Evolutionary conservation across 2,888 invertebrate genomes (phyloP).

Genomic region (Thelaira solivaga): DNA sequence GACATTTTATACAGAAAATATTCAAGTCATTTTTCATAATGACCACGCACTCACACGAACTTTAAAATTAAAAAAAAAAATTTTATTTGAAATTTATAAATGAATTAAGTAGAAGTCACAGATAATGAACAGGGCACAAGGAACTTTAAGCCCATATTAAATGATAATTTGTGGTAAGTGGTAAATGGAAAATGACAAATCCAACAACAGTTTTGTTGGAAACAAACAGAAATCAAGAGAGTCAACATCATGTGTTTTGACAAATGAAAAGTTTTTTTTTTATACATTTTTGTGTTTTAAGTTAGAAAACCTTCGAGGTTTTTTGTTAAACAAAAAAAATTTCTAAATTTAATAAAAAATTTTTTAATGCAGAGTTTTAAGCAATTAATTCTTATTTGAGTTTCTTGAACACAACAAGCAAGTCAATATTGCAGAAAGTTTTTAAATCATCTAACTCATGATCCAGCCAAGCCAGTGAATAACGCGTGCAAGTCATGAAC

Average conservation of each 20-base stretch:
- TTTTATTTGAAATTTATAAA: not conserved
- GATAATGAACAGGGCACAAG: slow-evolving; percentile 48
- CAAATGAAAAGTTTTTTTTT: slow-evolving; percentile 52
- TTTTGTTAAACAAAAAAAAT: not conserved
- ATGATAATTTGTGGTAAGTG: slow-evolving; percentile 62
- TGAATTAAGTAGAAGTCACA: slow-evolving; percentile 22
- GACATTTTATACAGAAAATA: slow-evolving; percentile 54
- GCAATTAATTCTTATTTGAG: not conserved
- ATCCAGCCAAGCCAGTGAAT: too few species aligned
- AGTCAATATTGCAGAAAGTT: too few species aligned
- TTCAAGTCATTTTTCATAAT: slow-evolving; percentile 59
- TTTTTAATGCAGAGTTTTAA: not conserved
- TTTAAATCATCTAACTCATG: too few species aligned
- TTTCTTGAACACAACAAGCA: too few species aligned
- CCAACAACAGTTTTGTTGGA: slow-evolving; percentile 33
- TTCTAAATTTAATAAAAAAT: not conserved
- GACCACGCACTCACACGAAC: slow-evolving; percentile 41
- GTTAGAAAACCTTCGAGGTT: slow-evolving; percentile 23
- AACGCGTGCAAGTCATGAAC: too few species aligned
- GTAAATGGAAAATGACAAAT: slow-evolving; percentile 61
- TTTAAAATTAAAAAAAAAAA: not conserved
- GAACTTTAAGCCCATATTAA: slow-evolving; percentile 47
- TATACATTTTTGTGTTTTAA: too few species aligned
- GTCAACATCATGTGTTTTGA: not conserved
- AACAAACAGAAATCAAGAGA: not conserved